phyloP scores from a whole-genome alignment of 1,140 invertebrate genomes.

The Hyles euphorbiae region DNA sequence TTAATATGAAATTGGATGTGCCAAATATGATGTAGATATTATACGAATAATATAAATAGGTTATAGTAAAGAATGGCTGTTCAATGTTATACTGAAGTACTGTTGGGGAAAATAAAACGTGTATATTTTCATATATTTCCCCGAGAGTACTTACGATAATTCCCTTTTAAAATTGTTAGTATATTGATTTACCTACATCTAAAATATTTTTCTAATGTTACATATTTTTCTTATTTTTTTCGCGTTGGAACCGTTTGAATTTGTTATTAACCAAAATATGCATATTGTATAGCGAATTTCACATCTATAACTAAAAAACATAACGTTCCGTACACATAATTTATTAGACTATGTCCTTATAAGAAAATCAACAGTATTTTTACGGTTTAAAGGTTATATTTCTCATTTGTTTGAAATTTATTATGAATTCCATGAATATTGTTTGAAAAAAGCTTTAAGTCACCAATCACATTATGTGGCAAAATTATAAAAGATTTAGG shows the following conservation, averaged over 20 bases:
- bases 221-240: conserved; percentile 1
- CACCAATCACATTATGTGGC: too few species aligned
- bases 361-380: too few species aligned
- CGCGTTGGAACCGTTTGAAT: not conserved
- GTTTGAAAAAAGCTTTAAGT: too few species aligned
- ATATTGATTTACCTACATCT: conserved; percentile 16
- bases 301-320: too few species aligned
- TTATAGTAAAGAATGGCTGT: conserved; percentile 27
- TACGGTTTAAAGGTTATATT: too few species aligned
- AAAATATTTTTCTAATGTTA: conserved; percentile 41
- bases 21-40: conserved; percentile 17
- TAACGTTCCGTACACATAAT: too few species aligned
- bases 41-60: conserved; percentile 14
- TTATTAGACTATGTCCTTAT: too few species aligned
- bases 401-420: too few species aligned
- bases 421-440: too few species aligned
- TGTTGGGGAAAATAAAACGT: conserved; percentile 5
- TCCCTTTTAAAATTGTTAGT: conserved; percentile 17
- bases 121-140: not conserved
- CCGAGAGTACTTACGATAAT: not conserved
- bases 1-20: conserved; percentile 11
- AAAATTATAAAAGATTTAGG: too few species aligned
- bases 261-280: not conserved
- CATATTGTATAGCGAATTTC: too few species aligned
- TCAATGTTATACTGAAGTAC: conserved; percentile 20